These are phyloP conservation scores for Perizoma affinitatum DNA, from an alignment of 2,888 invertebrate species.

Conservation along the genomic window DNA sequence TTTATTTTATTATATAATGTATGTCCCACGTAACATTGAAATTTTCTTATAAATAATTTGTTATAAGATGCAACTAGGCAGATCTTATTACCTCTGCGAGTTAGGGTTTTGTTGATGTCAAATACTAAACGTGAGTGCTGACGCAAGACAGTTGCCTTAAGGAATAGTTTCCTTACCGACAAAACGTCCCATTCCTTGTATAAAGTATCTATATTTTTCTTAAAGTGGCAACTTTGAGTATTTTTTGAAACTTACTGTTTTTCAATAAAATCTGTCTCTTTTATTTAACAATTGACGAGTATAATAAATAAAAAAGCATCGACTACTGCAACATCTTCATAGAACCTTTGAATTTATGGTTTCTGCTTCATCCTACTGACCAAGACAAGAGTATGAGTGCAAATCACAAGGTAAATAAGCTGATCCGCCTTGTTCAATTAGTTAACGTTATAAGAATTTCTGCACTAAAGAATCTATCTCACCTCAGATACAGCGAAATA, in stretches of 20 bases:
- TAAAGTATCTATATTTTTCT: background rate
- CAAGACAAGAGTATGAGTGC: no score
- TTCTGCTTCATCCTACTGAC: no score
- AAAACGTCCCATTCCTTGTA: background rate
- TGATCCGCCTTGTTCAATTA: slow-evolving; percentile 3
- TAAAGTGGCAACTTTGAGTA: background rate
- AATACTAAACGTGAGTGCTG: background rate
- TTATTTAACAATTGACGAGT: no score
- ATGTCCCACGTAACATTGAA: background rate
- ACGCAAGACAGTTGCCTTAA: background rate
- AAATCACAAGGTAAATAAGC: no score
- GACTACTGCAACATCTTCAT: no score
- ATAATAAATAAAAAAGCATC: no score
- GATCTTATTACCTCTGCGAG: slow-evolving; percentile 1
- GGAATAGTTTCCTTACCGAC: slow-evolving; percentile 2
- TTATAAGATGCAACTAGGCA: background rate
- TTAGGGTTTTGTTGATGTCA: background rate
- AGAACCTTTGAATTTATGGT: no score
- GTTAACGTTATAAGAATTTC: background rate
- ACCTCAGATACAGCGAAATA: slow-evolving; percentile 51
- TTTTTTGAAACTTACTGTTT: no score
- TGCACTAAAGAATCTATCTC: slow-evolving; percentile 4
- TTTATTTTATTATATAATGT: slow-evolving; percentile 6
- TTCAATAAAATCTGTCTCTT: no score
- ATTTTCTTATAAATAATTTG: background rate